Conservation (phyloP, 2,888 invertebrate species). For the Cephus sareptanus region DNA sequence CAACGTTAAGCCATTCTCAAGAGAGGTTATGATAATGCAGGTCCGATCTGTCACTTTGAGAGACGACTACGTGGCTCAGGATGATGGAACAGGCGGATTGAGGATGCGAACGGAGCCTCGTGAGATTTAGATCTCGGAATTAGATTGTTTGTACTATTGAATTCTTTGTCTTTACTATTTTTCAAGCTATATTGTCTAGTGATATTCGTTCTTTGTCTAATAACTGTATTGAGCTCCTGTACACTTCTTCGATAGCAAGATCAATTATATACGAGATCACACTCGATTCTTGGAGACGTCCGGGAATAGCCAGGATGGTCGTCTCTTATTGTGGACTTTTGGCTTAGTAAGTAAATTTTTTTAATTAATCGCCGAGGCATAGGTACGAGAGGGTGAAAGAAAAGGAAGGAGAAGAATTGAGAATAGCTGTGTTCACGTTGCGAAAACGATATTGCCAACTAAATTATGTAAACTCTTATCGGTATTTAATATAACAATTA, state of each 20-base stretch:
- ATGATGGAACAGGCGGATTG: not conserved
- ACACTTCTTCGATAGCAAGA: not conserved
- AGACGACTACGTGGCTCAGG: not conserved
- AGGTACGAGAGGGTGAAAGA: not conserved
- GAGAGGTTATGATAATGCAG: constrained; percentile 2
- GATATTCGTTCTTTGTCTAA: not conserved
- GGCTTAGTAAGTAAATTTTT: not conserved
- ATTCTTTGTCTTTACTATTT: not conserved
- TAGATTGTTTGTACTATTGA: not conserved
- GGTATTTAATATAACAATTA: constrained; percentile 58
- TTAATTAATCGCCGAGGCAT: not conserved
- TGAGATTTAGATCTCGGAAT: not conserved
- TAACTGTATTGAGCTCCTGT: not conserved
- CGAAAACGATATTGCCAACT: constrained; percentile 39
- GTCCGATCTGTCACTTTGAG: not conserved
- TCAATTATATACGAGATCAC: not conserved
- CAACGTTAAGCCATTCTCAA: constrained; percentile 32
- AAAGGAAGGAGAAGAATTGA: constrained; percentile 5
- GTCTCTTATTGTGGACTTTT: not conserved
- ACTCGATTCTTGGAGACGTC: not conserved
- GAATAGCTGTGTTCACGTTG: constrained; percentile 21
- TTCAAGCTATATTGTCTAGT: not conserved
- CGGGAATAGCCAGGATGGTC: not conserved
- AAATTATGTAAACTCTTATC: constrained; percentile 54
- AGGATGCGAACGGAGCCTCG: not conserved